Evolutionary conservation across 2,113 vertebrate genomes (phyloP).

Genomic region (Propithecus coquereli): DNA sequence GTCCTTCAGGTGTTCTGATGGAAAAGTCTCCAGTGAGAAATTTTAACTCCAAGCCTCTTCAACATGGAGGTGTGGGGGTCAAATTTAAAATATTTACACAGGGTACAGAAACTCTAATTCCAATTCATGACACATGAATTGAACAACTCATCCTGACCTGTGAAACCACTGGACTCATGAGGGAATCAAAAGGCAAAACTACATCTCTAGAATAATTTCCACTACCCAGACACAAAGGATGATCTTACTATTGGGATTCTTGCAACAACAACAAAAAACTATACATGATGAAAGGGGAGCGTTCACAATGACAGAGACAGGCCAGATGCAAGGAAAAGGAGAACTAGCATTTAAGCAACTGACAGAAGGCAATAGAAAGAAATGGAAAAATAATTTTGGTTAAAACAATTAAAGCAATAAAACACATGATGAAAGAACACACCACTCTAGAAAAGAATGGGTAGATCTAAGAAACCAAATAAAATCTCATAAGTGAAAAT

Average conservation of each 20-base stretch:
- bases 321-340: background rate
- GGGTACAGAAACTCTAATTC: background rate
- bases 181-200: background rate
- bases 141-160: background rate
- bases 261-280: background rate
- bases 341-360: background rate
- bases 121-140: background rate
- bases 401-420: slow-evolving; percentile 21
- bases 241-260: background rate
- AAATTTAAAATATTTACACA: background rate
- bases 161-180: background rate
- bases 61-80: background rate
- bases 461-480: slow-evolving; percentile 2
- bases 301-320: background rate
- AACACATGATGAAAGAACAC: slow-evolving; percentile 2
- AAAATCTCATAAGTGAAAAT: slow-evolving; percentile 24
- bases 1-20: background rate
- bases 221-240: too few species aligned
- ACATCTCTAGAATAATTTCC: background rate
- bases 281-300: background rate
- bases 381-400: background rate
- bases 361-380: background rate
- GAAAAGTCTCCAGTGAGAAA: background rate
- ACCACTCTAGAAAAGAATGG: background rate
- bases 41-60: background rate